Percentiles rank a stretch among this genome's conserved stretches.
Evolutionary conservation across 2,113 vertebrate species (phyloP).

Genomic region (Gymnogyps californianus): DNA sequence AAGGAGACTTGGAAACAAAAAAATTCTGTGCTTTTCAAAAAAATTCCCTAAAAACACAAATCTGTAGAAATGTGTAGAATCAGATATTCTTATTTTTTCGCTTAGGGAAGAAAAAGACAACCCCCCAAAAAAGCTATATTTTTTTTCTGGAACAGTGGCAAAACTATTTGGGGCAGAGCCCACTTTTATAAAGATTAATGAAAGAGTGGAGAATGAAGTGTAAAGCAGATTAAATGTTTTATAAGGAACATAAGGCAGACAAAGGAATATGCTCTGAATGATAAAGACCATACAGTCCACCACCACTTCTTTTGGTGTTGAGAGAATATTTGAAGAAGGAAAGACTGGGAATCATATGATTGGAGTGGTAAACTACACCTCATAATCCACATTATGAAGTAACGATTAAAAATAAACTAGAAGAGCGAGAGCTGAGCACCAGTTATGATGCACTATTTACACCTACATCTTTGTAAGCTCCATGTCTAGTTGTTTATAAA

Average conservation of each 20-base stretch:
- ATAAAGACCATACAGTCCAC: not conserved
- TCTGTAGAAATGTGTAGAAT: not conserved
- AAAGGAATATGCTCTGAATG: not conserved
- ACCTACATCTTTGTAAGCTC: not conserved
- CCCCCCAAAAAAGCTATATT: rapidly evolving
- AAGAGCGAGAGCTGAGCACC: rapidly evolving
- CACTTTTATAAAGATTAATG: not conserved
- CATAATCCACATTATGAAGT: not conserved
- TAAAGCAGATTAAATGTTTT: not conserved
- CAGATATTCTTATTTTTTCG: not conserved
- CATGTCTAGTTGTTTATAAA: not conserved
- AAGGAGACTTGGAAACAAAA: not conserved
- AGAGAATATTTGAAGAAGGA: not conserved
- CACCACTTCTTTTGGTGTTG: not conserved
- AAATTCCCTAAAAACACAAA: not conserved
- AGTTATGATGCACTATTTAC: not conserved
- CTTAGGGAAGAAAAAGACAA: not conserved
- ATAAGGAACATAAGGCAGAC: not conserved
- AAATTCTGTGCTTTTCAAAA: not conserved
- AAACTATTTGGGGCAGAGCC: not conserved
- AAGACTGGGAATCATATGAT: not conserved
- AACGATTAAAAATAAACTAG: not conserved
- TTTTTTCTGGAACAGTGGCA: not conserved
- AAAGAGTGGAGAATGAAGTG: not conserved
- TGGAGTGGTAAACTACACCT: not conserved